These are phyloP conservation scores for Dicranocentrus wangi DNA, from an alignment of 2,888 invertebrate genomes.

Conservation along the genomic window DNA sequence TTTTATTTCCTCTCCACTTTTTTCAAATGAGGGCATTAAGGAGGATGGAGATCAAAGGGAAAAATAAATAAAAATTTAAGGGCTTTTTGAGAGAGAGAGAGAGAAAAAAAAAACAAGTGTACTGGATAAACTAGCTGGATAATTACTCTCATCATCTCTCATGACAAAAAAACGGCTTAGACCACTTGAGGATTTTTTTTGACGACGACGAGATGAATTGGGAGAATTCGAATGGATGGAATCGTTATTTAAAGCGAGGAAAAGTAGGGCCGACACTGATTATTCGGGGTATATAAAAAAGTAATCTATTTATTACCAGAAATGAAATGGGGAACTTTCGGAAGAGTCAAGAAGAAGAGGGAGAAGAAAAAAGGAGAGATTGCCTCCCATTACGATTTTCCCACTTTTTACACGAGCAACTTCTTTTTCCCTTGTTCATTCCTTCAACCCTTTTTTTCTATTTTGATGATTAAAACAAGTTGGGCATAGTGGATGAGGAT, in stretches of 20 bases:
- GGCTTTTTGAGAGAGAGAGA: no score
- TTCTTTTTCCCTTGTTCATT: no score
- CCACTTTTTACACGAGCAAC: background rate
- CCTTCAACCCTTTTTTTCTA: slow-evolving; percentile 36
- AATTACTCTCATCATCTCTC: slow-evolving; percentile 30
- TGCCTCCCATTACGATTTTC: slow-evolving; percentile 54
- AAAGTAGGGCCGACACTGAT: slow-evolving; percentile 54
- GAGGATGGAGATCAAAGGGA: slow-evolving; percentile 4
- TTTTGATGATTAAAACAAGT: slow-evolving; percentile 49
- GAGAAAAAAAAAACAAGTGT: no score
- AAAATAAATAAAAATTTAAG: no score
- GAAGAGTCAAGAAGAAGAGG: slow-evolving; percentile 6
- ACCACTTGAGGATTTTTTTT: background rate
- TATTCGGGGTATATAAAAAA: slow-evolving; percentile 35
- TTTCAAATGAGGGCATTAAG: slow-evolving; percentile 7
- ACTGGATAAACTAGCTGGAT: background rate
- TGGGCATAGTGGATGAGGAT: slow-evolving; percentile 31
- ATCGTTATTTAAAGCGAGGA: slow-evolving; percentile 46
- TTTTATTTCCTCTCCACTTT: slow-evolving; percentile 17
- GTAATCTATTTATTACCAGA: slow-evolving; percentile 23
- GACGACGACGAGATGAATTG: slow-evolving; percentile 2
- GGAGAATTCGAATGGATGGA: slow-evolving; percentile 14
- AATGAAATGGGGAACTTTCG: slow-evolving; percentile 6
- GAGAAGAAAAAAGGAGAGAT: background rate
- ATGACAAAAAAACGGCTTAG: slow-evolving; percentile 18